These are phyloP conservation scores for Leptopterna dolabrata DNA, from an alignment of 2,888 invertebrate species.

Conservation along the genomic window DNA sequence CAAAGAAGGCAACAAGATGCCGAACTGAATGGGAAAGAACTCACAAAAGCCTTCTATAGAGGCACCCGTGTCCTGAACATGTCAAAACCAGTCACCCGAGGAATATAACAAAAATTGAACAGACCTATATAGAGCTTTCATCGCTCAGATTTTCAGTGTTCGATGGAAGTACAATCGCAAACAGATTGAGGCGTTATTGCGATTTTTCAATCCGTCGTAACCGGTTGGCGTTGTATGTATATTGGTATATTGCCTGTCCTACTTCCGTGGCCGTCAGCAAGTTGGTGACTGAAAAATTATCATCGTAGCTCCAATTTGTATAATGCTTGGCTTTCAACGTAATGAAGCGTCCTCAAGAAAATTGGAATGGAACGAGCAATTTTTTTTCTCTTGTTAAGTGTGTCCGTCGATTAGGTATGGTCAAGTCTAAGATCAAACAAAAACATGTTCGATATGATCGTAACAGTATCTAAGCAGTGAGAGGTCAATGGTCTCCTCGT, in stretches of 20 bases:
- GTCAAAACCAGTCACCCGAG: not conserved
- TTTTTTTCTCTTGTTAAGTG: not conserved
- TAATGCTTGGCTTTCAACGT: constrained; percentile 43
- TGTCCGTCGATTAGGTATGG: not conserved
- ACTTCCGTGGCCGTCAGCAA: no score
- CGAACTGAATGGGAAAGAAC: not conserved
- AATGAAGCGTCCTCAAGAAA: constrained; percentile 21
- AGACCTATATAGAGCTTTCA: not conserved
- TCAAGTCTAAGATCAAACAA: no score
- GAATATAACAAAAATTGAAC: not conserved
- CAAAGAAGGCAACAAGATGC: no score
- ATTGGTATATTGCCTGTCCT: no score
- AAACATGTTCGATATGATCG: no score
- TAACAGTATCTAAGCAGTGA: no score
- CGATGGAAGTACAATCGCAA: not conserved
- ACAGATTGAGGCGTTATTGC: not conserved
- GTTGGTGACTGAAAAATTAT: not conserved
- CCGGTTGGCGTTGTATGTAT: not conserved
- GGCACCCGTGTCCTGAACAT: not conserved
- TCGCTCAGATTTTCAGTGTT: not conserved
- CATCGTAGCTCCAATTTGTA: not conserved
- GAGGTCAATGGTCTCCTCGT: no score
- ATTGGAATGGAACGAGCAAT: not conserved
- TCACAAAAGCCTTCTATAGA: not conserved
- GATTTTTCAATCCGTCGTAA: not conserved